Percentiles rank a stretch among this genome's conserved stretches.
phyloP scores from a whole-genome alignment of 2,113 vertebrate species.

The Myotis brandtii region DNA sequence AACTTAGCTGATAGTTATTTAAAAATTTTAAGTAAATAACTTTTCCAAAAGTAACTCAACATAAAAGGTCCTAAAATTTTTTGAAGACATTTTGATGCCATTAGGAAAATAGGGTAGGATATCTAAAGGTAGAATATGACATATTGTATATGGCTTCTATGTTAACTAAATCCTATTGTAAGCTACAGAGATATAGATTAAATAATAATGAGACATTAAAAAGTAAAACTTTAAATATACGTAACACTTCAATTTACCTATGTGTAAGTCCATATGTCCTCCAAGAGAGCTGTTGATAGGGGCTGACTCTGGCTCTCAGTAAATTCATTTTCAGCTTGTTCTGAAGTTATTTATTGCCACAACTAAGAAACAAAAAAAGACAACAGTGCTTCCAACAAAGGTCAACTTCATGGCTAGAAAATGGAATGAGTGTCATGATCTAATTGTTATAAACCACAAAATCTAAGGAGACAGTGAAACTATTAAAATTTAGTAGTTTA shows the following conservation, averaged over 20 bases:
- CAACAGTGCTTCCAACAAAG: background rate
- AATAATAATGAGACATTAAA: background rate
- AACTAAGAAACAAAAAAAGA: background rate
- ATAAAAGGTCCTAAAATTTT: background rate
- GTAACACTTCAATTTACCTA: background rate
- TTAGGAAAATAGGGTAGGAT: background rate
- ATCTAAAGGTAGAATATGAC: background rate
- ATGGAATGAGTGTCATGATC: background rate
- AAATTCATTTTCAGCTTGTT: background rate
- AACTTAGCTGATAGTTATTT: background rate
- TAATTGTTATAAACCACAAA: background rate
- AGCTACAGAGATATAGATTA: background rate
- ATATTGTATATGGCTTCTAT: background rate
- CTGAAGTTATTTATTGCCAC: background rate
- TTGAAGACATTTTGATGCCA: background rate
- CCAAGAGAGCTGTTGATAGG: background rate
- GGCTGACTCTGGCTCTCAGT: background rate
- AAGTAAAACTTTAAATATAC: background rate
- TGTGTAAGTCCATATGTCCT: background rate
- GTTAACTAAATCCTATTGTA: background rate
- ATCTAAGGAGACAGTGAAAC: background rate
- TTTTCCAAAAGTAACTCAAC: background rate
- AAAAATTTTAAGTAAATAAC: background rate
- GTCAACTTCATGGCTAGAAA: background rate
- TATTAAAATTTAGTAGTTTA: background rate